Conservation (phyloP, 2,888 invertebrate species). For the Acholoe squamosa region DNA sequence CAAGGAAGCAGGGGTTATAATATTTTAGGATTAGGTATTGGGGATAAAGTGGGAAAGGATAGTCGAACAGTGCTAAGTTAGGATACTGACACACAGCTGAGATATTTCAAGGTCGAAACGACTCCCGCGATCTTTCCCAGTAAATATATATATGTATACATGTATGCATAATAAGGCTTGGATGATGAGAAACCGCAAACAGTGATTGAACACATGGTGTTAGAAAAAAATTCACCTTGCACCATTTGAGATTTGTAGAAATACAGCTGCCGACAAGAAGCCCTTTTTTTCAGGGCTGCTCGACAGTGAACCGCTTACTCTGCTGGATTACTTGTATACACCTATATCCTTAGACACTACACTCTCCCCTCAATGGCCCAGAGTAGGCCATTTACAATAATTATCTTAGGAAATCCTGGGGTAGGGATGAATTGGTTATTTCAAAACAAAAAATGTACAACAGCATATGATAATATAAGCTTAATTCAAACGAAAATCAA, state of each 20-base stretch:
- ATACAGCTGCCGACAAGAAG: too few relatives aligned
- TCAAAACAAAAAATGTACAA: conserved; percentile 12
- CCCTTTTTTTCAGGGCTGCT: not conserved
- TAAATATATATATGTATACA: not conserved
- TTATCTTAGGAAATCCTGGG: too few relatives aligned
- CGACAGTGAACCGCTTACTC: not conserved
- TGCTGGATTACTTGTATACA: not conserved
- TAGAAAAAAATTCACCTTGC: conserved; percentile 22
- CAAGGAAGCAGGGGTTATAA: too few relatives aligned
- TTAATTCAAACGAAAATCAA: not conserved
- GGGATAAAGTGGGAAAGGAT: not conserved
- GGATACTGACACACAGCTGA: conserved; percentile 12
- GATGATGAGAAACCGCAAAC: conserved; percentile 32
- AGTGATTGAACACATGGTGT: conserved; percentile 41
- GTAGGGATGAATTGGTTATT: not conserved
- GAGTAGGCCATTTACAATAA: not conserved
- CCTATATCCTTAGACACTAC: not conserved
- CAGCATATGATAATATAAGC: conserved; percentile 18
- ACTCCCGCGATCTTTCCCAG: not conserved
- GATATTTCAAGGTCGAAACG: conserved; percentile 25
- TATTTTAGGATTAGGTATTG: too few relatives aligned
- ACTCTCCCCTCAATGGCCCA: not conserved
- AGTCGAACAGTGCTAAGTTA: not conserved
- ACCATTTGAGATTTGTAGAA: conserved; percentile 31
- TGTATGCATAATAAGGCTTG: conserved; percentile 12